phyloP scores from a whole-genome alignment of 2,888 invertebrate species.

The Lordiphosa fenestrarum region DNA sequence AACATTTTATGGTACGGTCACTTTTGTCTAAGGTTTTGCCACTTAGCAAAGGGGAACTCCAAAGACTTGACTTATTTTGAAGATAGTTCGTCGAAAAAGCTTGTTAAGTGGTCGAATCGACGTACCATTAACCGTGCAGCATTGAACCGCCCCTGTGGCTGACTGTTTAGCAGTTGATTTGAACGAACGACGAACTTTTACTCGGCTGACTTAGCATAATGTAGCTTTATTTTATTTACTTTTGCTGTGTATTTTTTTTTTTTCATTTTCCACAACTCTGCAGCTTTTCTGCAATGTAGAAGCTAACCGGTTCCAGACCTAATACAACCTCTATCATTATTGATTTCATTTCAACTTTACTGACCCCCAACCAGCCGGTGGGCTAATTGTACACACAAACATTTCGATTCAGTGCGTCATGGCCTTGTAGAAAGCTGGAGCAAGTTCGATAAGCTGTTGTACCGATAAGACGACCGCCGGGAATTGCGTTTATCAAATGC shows the following conservation, averaged over 20 bases:
- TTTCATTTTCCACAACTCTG: too few species aligned
- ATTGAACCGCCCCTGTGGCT: not conserved
- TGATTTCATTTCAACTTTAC: not conserved
- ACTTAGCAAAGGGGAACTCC: too few species aligned
- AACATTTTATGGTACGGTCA: too few species aligned
- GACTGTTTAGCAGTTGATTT: conserved; percentile 19
- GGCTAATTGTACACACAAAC: not conserved
- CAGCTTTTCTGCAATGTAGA: too few species aligned
- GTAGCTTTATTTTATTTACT: not conserved
- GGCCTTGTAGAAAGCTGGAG: not conserved
- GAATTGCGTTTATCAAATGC: conserved; percentile 2
- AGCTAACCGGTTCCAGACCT: not conserved
- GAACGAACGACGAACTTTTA: not conserved
- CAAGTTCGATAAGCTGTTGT: conserved; percentile 15
- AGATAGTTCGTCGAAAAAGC: too few species aligned
- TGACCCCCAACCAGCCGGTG: too few species aligned
- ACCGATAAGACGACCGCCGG: conserved; percentile 1
- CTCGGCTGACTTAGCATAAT: conserved; percentile 2
- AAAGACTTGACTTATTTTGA: too few species aligned
- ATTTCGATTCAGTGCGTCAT: conserved; percentile 2
- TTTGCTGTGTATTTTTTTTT: too few species aligned
- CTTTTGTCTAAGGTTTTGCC: too few species aligned
- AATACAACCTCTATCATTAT: conserved; percentile 6
- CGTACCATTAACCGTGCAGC: too few species aligned
- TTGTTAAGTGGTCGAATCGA: too few species aligned